Evolutionary conservation across 2,888 invertebrate species (phyloP).

Genomic region (Rhaphigaster nebulosa): DNA sequence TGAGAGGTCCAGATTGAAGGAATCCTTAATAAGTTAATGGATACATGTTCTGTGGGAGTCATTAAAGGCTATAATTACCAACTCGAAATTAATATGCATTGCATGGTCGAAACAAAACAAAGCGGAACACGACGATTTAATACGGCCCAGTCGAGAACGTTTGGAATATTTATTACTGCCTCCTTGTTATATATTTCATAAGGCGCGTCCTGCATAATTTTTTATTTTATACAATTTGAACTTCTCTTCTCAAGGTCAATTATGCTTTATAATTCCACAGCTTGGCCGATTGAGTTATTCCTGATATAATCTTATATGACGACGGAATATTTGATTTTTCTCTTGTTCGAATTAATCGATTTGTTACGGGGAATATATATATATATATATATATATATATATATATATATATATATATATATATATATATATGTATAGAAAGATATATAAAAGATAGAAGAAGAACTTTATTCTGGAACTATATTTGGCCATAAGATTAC

Average conservation of each 20-base stretch:
- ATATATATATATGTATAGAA: no score
- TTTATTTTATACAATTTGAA: neutral
- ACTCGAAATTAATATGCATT: constrained; percentile 16
- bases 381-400: no score
- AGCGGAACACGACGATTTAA: neutral
- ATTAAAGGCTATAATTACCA: neutral
- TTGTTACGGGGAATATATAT: neutral
- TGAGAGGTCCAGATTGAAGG: neutral
- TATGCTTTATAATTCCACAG: neutral
- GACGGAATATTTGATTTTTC: neutral
- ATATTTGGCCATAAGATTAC: no score
- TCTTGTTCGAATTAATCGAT: neutral
- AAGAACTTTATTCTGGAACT: no score
- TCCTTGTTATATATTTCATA: neutral
- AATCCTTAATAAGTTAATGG: neutral
- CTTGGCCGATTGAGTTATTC: neutral
- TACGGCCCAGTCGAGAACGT: neutral
- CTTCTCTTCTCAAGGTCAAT: neutral
- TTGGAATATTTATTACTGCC: neutral
- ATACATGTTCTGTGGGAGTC: neutral
- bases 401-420: no score
- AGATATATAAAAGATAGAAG: no score
- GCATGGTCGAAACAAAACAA: neutral
- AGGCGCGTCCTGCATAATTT: neutral
- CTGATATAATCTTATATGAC: neutral